Percentiles rank a stretch among this genome's conserved stretches.
These are phyloP conservation scores for Myripristis jacobus DNA, from an alignment of 2,797 vertebrate species.

Conservation along the genomic window DNA sequence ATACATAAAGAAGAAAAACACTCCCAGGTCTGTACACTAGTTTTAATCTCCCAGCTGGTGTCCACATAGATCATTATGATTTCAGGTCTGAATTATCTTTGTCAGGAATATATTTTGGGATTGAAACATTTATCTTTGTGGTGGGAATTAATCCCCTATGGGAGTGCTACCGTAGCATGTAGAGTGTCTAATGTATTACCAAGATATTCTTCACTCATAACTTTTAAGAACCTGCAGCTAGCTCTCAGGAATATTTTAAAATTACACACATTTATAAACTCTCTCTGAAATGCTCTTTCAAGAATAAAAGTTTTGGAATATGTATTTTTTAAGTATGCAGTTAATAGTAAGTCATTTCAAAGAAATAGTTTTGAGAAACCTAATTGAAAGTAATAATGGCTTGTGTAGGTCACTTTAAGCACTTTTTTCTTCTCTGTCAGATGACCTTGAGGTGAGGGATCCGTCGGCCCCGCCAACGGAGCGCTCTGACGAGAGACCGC, in stretches of 20 bases:
- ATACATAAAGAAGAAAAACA: too few species aligned
- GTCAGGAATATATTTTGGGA: conserved; percentile 11
- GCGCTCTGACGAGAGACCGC: conserved; percentile 60
- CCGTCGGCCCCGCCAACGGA: conserved; percentile 40
- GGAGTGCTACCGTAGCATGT: neutral
- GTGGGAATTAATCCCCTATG: neutral
- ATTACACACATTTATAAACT: neutral
- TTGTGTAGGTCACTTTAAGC: neutral
- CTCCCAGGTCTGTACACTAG: neutral
- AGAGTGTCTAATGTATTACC: neutral
- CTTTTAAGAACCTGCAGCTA: neutral
- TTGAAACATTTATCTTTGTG: conserved; percentile 14
- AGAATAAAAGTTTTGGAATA: neutral
- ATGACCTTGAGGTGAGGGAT: conserved; percentile 86
- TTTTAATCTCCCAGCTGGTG: neutral
- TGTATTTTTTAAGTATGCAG: neutral
- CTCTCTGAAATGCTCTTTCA: neutral
- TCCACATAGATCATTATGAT: neutral
- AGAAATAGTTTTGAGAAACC: neutral
- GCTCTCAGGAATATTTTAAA: conserved; percentile 13
- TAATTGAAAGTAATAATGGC: neutral
- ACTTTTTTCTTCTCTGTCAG: conserved; percentile 67
- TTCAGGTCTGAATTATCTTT: neutral
- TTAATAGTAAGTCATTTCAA: neutral
- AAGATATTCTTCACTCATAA: neutral